Conservation (phyloP, 1,140 invertebrate species). For the Teleopsis dalmanni region DNA sequence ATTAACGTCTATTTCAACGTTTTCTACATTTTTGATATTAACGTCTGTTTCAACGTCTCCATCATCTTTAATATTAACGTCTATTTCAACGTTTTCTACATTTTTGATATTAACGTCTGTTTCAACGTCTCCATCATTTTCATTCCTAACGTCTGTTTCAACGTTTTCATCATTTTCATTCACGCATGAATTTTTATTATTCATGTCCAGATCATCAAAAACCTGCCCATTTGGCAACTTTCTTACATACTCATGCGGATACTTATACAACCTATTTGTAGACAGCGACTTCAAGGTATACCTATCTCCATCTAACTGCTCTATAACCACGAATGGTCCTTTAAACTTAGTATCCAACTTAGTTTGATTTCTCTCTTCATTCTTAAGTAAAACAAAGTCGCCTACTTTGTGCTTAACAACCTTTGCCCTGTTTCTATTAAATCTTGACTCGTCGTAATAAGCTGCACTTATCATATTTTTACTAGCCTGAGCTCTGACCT, state of each 20-base stretch:
- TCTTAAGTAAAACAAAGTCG: neutral
- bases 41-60: too few relatives aligned
- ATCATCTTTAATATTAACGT: too few relatives aligned
- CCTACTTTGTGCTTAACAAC: neutral
- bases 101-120: too few relatives aligned
- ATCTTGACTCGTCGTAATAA: neutral
- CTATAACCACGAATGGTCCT: neutral
- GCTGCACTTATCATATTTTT: neutral
- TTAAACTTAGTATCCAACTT: neutral
- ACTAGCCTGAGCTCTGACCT: conserved; percentile 4
- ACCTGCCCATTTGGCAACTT: neutral
- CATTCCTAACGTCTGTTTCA: neutral
- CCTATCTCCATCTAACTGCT: conserved; percentile 4
- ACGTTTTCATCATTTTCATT: neutral
- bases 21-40: too few relatives aligned
- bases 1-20: too few relatives aligned
- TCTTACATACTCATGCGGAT: too few relatives aligned
- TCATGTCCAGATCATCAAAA: too few relatives aligned
- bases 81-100: too few relatives aligned
- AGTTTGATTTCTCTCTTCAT: conserved; percentile 1
- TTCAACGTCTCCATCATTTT: too few relatives aligned
- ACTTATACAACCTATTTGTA: too few relatives aligned
- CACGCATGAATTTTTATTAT: too few relatives aligned
- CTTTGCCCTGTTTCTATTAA: neutral
- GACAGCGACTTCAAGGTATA: too few relatives aligned